Evolutionary conservation across 2,888 invertebrate species (phyloP).

Genomic region (Synanthedon tipuliformis): DNA sequence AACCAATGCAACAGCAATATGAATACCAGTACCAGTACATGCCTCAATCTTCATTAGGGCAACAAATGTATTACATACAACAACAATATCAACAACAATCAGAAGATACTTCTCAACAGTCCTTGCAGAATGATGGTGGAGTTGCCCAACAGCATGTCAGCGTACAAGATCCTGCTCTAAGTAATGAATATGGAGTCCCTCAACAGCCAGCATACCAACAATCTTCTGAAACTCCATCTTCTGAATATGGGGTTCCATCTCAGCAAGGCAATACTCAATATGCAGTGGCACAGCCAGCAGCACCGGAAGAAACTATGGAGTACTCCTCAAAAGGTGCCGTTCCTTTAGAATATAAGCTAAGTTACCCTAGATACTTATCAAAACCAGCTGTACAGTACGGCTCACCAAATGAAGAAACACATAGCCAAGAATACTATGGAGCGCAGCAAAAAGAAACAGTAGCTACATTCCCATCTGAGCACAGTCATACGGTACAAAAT

Average conservation of each 20-base stretch:
- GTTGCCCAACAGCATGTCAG: slow-evolving; percentile 12
- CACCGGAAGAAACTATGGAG: slow-evolving; percentile 4
- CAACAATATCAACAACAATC: slow-evolving; percentile 36
- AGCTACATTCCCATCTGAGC: slow-evolving; percentile 27
- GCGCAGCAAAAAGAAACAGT: slow-evolving; percentile 29
- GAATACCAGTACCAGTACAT: slow-evolving; percentile 47
- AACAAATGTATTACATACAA: slow-evolving; percentile 38
- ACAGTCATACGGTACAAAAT: slow-evolving; percentile 21
- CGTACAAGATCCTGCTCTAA: slow-evolving; percentile 10
- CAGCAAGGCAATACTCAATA: slow-evolving; percentile 8
- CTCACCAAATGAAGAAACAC: slow-evolving; percentile 13
- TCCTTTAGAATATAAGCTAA: neutral
- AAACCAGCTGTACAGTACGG: slow-evolving; percentile 18
- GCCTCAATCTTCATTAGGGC: slow-evolving; percentile 26
- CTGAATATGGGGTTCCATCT: slow-evolving; percentile 17
- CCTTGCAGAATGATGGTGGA: slow-evolving; percentile 18
- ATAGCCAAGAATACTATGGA: slow-evolving; percentile 25
- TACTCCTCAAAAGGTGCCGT: neutral
- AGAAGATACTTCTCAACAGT: slow-evolving; percentile 14
- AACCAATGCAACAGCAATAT: slow-evolving; percentile 37
- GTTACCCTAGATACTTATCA: neutral
- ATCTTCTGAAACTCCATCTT: slow-evolving; percentile 11
- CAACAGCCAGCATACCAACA: slow-evolving; percentile 21
- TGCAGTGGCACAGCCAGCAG: slow-evolving; percentile 11
- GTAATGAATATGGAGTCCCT: slow-evolving; percentile 25